phyloP scores from a whole-genome alignment of 1,140 invertebrate genomes.

The Sycophaga agraensis region DNA sequence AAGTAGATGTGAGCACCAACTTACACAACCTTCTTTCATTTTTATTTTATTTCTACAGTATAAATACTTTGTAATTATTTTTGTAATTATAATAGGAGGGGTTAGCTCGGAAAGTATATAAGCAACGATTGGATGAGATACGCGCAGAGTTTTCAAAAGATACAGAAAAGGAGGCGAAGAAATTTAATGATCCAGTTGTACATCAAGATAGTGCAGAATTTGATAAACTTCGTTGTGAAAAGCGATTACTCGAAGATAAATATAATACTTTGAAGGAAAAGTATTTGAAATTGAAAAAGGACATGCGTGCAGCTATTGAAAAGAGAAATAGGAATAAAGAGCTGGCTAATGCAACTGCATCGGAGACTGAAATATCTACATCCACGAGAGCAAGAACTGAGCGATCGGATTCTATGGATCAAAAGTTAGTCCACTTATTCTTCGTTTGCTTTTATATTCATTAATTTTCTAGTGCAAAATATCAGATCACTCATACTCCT shows the following conservation, averaged over 20 bases:
- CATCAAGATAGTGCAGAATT: slow-evolving; percentile 58
- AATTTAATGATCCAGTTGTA: slow-evolving; percentile 48
- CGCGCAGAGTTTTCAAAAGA: slow-evolving; percentile 65
- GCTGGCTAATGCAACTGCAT: slow-evolving; percentile 56
- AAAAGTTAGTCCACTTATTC: slow-evolving; percentile 50
- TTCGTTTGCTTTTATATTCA: not conserved
- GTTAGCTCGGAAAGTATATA: slow-evolving; percentile 65
- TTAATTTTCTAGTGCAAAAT: not conserved
- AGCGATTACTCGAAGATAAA: slow-evolving; percentile 72
- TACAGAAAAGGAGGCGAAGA: slow-evolving; percentile 56
- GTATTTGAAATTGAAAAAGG: slow-evolving; percentile 75
- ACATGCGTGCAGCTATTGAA: slow-evolving; percentile 69
- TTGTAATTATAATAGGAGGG: slow-evolving; percentile 55
- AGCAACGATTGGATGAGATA: slow-evolving; percentile 64
- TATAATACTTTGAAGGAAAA: slow-evolving; percentile 80
- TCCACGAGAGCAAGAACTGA: slow-evolving; percentile 52
- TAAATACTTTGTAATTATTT: not conserved
- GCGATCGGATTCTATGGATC: slow-evolving; percentile 49
- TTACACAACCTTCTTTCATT: not conserved
- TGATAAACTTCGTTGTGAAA: slow-evolving; percentile 71
- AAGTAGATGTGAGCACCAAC: slow-evolving; percentile 47
- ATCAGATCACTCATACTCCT: no score
- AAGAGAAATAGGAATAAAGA: slow-evolving; percentile 61
- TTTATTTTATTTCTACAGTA: not conserved
- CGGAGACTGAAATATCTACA: slow-evolving; percentile 73